Evolutionary conservation across 2,113 vertebrate species (phyloP).

Genomic region (Pseudopipra pipra): DNA sequence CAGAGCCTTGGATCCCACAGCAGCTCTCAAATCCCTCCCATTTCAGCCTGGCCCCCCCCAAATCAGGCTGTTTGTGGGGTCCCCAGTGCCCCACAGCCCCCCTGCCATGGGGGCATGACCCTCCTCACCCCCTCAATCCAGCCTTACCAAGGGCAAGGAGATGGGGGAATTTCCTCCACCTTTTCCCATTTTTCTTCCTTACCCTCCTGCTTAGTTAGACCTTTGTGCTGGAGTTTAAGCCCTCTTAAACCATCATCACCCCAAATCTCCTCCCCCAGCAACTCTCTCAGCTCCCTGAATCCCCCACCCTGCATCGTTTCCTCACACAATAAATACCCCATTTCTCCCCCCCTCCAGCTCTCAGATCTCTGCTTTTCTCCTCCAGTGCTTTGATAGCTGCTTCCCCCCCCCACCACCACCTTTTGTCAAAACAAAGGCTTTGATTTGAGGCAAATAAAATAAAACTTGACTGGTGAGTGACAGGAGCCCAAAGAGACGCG

Average conservation of each 20-base stretch:
- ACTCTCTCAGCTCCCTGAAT: background rate
- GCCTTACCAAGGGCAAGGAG: background rate
- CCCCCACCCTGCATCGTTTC: background rate
- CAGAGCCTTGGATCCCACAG: background rate
- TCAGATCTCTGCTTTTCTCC: background rate
- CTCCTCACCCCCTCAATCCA: rapidly evolving
- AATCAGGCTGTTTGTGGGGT: rapidly evolving
- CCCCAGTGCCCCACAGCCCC: too few species aligned
- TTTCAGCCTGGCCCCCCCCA: background rate
- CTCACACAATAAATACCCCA: background rate
- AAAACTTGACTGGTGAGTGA: background rate
- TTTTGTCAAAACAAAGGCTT: background rate
- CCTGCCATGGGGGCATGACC: background rate
- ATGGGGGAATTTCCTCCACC: background rate
- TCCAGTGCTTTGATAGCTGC: background rate
- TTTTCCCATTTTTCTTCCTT: background rate
- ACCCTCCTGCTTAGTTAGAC: background rate
- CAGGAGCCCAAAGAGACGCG: background rate
- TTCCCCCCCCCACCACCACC: background rate
- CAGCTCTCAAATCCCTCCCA: background rate
- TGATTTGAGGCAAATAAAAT: background rate
- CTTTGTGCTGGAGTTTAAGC: too few species aligned
- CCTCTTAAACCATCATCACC: background rate
- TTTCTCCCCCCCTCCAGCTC: background rate
- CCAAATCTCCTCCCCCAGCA: background rate